Evolutionary conservation across 2,113 vertebrate species (phyloP).

Genomic region (Chamaea fasciata): DNA sequence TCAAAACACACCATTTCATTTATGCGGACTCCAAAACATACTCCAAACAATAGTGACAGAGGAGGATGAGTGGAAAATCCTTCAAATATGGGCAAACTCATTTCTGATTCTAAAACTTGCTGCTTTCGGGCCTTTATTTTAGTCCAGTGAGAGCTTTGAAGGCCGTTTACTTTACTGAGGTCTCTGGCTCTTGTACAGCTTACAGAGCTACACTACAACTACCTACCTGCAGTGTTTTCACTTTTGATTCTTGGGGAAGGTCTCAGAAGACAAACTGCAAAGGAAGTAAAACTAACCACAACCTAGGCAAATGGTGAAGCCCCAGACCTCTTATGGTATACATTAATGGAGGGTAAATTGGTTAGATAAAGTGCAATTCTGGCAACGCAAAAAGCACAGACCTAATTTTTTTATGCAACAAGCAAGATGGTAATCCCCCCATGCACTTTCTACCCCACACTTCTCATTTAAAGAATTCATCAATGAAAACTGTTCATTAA

Average conservation of each 20-base stretch:
- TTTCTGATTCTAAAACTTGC: background rate
- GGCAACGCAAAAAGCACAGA: conserved; percentile 13
- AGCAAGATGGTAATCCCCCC: background rate
- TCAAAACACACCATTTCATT: background rate
- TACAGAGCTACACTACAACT: background rate
- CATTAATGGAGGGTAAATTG: background rate
- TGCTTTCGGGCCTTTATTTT: background rate
- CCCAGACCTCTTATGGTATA: background rate
- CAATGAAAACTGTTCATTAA: background rate
- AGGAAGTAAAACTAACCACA: background rate
- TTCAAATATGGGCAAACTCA: background rate
- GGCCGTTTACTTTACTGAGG: background rate
- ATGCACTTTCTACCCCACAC: background rate
- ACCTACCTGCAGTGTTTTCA: background rate
- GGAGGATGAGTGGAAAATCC: background rate
- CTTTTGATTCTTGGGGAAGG: background rate
- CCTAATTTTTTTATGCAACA: background rate
- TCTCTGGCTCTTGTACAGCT: background rate
- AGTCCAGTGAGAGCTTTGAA: background rate
- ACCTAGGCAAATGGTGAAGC: background rate
- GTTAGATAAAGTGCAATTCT: conserved; percentile 34
- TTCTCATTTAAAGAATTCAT: background rate
- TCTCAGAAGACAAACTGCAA: background rate
- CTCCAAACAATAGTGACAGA: background rate
- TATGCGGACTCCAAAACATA: background rate